Base-by-base conservation (phyloP, 2,797 vertebrate genomes). In the Streptopelia turtur region DNA sequence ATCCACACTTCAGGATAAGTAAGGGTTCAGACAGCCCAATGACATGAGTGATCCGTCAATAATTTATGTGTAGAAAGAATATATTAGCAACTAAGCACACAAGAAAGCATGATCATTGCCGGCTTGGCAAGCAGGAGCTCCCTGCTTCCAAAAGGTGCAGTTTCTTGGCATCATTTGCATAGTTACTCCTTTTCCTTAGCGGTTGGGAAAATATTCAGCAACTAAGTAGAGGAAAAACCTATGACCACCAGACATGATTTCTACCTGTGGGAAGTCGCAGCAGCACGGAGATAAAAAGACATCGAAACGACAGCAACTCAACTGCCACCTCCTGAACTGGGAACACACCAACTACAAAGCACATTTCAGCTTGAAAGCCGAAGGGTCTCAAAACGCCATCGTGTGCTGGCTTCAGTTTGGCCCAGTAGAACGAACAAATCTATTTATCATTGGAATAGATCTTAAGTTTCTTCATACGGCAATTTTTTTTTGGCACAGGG, bases 111-210 rank as follows among this genome's bases (percentile, higher is more conserved):
- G 33, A 10, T 4, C 63, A 20, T 3, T 7, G 53, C 68, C 59
- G 57, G 68, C 22, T 7, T 35, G 1, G 2, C 72, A 47, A 71
- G 68, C 71, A 88, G 86, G 31, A 49, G 28, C 24, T 33, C 63
- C 61, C 66, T 82, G 79, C 87, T 85, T 45, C 50, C 76, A 64
- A 77, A 77, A 88, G 68, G 64, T 69, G 95, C 80, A 64, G 52
- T 61, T 90, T 72, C 91, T 88, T 56, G 80, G 91, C 60, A 20
- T 80, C 75, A 45, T 92, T 95, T 96, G 95, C 95, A 96, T 96
- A 96, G 95, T 95, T 95, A 92, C 80, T 80, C 81, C 77, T 86
- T 90, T 61, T 45, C 72, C 52, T 83, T 35, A 56, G 78, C 6
- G 0, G 31, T n/a, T 39, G 83, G 52, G 87, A 75, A 82, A 80